Conservation (phyloP, 1,140 invertebrate species). For the Trichonephila clavipes region DNA sequence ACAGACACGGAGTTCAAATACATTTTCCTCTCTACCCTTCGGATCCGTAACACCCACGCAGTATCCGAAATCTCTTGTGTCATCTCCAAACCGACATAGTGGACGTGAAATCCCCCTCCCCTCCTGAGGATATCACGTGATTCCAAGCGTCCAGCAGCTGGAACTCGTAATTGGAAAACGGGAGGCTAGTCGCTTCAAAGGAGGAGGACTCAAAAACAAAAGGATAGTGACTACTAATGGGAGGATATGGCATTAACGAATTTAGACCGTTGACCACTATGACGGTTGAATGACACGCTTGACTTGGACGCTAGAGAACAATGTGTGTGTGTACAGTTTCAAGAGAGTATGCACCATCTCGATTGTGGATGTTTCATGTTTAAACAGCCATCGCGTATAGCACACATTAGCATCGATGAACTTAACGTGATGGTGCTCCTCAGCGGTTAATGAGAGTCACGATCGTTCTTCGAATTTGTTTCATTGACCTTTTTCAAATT, state of each 20-base stretch:
- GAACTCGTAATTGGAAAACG: conserved; percentile 21
- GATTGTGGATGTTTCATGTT: conserved; percentile 11
- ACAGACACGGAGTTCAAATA: not conserved
- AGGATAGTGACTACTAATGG: conserved; percentile 18
- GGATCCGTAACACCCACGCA: not conserved
- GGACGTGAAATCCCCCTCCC: not conserved
- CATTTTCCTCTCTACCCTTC: not conserved
- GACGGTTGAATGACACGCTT: conserved; percentile 42
- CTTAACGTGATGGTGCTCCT: not conserved
- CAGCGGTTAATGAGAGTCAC: not conserved
- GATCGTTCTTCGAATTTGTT: conserved; percentile 5
- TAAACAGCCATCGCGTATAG: conserved; percentile 21
- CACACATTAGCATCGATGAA: conserved; percentile 13
- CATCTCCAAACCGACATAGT: not conserved
- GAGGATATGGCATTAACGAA: conserved; percentile 45
- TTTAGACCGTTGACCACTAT: conserved; percentile 45
- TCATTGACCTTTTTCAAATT: not conserved
- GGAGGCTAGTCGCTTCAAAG: not conserved
- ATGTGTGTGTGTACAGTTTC: not conserved
- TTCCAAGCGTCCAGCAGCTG: not conserved
- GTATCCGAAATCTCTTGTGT: not conserved
- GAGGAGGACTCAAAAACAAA: not conserved
- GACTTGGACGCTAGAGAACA: conserved; percentile 19
- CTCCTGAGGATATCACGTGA: not conserved
- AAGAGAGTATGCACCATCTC: not conserved